Conservation (phyloP, 2,113 vertebrate species). For the Rhadina sibilatrix region DNA sequence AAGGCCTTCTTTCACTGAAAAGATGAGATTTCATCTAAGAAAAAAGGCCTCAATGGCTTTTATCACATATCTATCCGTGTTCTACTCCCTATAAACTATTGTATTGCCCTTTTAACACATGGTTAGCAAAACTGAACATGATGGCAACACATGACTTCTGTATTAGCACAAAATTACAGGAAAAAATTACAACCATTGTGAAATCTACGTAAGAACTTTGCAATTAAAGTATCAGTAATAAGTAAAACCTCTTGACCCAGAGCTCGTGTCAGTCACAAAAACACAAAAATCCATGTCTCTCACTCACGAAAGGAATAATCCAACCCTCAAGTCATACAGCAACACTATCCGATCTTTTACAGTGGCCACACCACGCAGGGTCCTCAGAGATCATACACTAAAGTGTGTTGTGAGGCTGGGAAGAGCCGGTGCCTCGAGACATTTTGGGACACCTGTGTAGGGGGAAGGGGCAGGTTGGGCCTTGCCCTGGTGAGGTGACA, state of each 20-base stretch:
- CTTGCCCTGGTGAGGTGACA: not conserved
- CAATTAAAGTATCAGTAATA: not conserved
- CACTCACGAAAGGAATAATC: not conserved
- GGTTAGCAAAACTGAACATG: not conserved
- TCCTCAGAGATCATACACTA: not conserved
- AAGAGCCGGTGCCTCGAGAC: rapidly evolving
- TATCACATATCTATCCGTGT: not conserved
- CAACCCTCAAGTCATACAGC: not conserved
- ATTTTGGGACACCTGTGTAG: rapidly evolving
- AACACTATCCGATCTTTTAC: not conserved
- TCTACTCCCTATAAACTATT: not conserved
- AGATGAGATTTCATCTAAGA: not conserved
- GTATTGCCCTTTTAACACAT: not conserved
- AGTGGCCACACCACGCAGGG: not conserved
- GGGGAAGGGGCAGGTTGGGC: not conserved
- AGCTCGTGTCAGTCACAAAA: not conserved
- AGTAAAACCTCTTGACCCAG: not conserved
- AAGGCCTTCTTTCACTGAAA: not conserved
- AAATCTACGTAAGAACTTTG: not conserved
- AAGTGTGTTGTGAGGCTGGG: not conserved
- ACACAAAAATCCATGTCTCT: not conserved
- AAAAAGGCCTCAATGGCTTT: not conserved
- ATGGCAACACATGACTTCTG: not conserved
- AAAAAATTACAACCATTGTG: not conserved
- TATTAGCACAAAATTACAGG: not conserved